Conservation (phyloP, 2,113 vertebrate genomes). For the Malaclemys terrapin region DNA sequence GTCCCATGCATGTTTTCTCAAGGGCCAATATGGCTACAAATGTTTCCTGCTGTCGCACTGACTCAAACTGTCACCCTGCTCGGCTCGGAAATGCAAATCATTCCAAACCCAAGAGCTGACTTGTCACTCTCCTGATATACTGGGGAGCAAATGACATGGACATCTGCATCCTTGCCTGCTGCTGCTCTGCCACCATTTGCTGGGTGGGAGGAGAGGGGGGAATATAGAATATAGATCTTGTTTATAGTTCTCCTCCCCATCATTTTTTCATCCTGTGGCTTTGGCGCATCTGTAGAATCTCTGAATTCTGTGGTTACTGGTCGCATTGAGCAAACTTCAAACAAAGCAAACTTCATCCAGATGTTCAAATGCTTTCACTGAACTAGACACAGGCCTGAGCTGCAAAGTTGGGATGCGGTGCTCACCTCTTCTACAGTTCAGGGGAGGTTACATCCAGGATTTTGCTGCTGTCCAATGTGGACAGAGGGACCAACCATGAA, state of each 20-base stretch:
- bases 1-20: not conserved
- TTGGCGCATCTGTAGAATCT: not conserved
- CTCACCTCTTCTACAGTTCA: not conserved
- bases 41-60: conserved; percentile 22
- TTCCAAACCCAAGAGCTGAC: conserved; percentile 30
- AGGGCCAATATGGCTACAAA: conserved; percentile 33
- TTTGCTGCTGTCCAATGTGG: conserved; percentile 14
- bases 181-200: conserved; percentile 11
- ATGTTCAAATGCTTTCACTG: not conserved
- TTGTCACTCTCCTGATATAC: conserved; percentile 58
- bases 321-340: conserved; percentile 12
- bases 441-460: not conserved
- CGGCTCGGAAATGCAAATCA: conserved; percentile 60
- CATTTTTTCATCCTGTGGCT: conserved; percentile 12
- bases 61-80: conserved; percentile 55
- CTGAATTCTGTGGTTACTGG: conserved; percentile 20
- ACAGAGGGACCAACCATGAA: not conserved
- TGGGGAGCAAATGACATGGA: conserved; percentile 49
- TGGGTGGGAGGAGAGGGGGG: not conserved
- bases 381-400: not conserved
- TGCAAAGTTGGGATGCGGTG: not conserved
- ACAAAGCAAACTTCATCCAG: not conserved
- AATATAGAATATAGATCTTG: not conserved
- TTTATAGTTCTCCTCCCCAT: conserved; percentile 27
- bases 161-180: conserved; percentile 62